These are phyloP conservation scores for Hylomyscus alleni DNA, from an alignment of 2,797 vertebrate species.

Conservation along the genomic window DNA sequence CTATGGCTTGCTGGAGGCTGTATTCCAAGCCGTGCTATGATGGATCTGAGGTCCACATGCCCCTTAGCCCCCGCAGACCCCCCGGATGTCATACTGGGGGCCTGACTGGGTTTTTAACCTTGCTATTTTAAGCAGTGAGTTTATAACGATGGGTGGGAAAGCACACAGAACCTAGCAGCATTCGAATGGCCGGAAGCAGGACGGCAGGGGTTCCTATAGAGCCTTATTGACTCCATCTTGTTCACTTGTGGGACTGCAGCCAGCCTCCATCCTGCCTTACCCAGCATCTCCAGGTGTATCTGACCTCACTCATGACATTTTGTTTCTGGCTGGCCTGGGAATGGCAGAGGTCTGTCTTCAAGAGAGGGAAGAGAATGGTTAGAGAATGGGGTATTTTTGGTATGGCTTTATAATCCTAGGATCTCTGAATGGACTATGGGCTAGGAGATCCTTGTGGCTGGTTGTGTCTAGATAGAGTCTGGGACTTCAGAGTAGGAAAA, in stretches of 20 bases:
- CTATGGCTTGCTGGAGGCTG: slow-evolving; percentile 88
- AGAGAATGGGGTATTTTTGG: slow-evolving; percentile 4
- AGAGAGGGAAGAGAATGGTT: background rate
- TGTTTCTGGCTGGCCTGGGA: slow-evolving; percentile 53
- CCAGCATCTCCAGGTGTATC: background rate
- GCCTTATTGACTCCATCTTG: background rate
- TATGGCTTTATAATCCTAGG: background rate
- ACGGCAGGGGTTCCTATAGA: background rate
- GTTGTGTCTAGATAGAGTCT: background rate
- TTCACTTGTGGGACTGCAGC: slow-evolving; percentile 8
- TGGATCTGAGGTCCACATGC: slow-evolving; percentile 84
- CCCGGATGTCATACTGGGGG: slow-evolving; percentile 84
- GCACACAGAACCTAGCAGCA: slow-evolving; percentile 59
- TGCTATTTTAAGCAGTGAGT: slow-evolving; percentile 89
- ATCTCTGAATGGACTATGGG: background rate
- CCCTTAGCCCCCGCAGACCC: slow-evolving; percentile 85
- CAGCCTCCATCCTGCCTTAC: background rate
- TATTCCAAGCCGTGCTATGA: slow-evolving; percentile 86
- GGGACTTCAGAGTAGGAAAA: slow-evolving; percentile 18
- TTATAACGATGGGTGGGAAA: slow-evolving; percentile 87
- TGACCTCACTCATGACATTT: slow-evolving; percentile 10
- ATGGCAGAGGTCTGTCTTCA: slow-evolving; percentile 20
- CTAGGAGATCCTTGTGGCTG: background rate
- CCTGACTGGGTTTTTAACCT: slow-evolving; percentile 81
- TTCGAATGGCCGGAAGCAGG: slow-evolving; percentile 76